Conservation (phyloP, 2,888 invertebrate species). For the Drosophila fulvimacula region DNA sequence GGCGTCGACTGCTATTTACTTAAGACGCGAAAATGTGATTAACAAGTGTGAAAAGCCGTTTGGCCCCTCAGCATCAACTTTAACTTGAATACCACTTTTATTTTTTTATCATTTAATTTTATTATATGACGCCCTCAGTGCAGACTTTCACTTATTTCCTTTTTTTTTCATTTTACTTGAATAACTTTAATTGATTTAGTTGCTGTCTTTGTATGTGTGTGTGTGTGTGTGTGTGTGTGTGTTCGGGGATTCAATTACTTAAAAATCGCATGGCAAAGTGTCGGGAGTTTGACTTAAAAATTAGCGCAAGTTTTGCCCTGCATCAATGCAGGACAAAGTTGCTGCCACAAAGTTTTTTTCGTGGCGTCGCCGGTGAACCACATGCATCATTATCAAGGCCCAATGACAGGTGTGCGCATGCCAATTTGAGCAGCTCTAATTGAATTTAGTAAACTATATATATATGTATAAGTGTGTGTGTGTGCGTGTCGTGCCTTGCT, state of each 20-base stretch:
- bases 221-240: slow-evolving; percentile 3
- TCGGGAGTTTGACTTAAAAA: slow-evolving; percentile 68
- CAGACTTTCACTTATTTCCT: slow-evolving; percentile 21
- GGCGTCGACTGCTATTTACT: slow-evolving; percentile 66
- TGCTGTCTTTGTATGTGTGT: slow-evolving; percentile 12
- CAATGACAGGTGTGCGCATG: slow-evolving; percentile 80
- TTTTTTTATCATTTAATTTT: slow-evolving; percentile 59
- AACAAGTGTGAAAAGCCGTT: slow-evolving; percentile 80
- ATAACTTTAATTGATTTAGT: slow-evolving; percentile 80
- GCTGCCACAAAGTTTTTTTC: slow-evolving; percentile 62
- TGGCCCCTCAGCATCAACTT: slow-evolving; percentile 38
- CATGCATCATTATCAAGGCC: slow-evolving; percentile 77
- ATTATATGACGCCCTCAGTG: slow-evolving; percentile 42
- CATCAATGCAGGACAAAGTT: slow-evolving; percentile 60
- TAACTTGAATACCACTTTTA: slow-evolving; percentile 23
- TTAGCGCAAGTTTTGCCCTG: slow-evolving; percentile 56
- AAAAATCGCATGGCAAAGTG: slow-evolving; percentile 61
- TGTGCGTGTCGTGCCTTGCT: slow-evolving; percentile 5
- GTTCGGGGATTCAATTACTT: slow-evolving; percentile 62
- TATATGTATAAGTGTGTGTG: slow-evolving; percentile 2
- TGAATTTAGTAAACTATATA: slow-evolving; percentile 77
- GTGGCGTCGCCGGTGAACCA: slow-evolving; percentile 59
- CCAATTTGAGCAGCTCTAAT: slow-evolving; percentile 80
- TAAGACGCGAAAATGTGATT: slow-evolving; percentile 82
- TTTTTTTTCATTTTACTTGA: slow-evolving; percentile 60